phyloP scores from a whole-genome alignment of 2,888 invertebrate genomes.

The Pristionchus entomophagus region DNA sequence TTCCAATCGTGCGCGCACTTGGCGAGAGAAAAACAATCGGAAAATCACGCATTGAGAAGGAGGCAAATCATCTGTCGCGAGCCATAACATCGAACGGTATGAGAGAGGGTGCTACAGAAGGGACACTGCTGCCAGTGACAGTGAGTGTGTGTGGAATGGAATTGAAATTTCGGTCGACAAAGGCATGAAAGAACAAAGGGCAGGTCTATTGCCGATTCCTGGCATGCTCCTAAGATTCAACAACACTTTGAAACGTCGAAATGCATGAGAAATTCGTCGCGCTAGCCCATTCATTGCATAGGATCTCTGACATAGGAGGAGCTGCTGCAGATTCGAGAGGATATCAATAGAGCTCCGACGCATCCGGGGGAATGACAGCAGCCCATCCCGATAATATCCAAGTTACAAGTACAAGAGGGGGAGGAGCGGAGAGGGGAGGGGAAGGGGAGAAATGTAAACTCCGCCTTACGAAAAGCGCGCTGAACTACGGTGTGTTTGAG shows the following conservation, averaged over 20 bases:
- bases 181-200: not conserved
- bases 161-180: not conserved
- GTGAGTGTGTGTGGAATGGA: not conserved
- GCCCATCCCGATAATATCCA: not conserved
- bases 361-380: not conserved
- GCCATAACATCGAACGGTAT: not conserved
- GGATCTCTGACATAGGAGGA: not conserved
- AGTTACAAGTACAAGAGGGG: slow-evolving; percentile 16
- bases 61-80: not conserved
- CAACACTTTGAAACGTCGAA: slow-evolving; percentile 27
- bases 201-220: not conserved
- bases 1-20: not conserved
- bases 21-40: not conserved
- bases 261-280: not conserved
- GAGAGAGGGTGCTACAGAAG: not conserved
- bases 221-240: too few species aligned
- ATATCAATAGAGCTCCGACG: too few species aligned
- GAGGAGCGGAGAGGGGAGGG: not conserved
- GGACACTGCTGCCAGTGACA: not conserved
- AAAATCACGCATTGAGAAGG: not conserved
- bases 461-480: slow-evolving; percentile 6
- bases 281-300: slow-evolving; percentile 2
- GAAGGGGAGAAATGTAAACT: not conserved
- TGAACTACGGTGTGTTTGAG: slow-evolving; percentile 32
- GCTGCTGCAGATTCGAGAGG: not conserved